Evolutionary conservation across 1,140 invertebrate species (phyloP).

Genomic region (Dinoponera quadriceps): DNA sequence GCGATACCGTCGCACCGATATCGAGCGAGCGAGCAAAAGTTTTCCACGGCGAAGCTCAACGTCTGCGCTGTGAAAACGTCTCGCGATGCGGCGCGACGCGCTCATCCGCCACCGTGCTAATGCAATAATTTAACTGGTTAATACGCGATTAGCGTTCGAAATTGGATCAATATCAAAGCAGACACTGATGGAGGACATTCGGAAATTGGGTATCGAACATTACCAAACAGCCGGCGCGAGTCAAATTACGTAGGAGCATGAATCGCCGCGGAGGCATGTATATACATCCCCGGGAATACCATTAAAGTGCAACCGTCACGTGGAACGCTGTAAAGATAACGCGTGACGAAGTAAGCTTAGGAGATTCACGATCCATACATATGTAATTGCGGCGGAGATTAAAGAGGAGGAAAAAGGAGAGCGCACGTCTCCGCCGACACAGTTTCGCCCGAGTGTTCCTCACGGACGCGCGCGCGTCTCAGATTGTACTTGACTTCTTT

Average conservation of each 20-base stretch:
- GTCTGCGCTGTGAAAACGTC: conserved; percentile 17
- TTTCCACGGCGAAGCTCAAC: neutral
- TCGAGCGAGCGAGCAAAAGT: neutral
- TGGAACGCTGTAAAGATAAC: neutral
- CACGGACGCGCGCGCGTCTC: neutral
- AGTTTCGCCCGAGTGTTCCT: neutral
- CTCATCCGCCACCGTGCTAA: conserved; percentile 37
- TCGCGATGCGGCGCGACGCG: neutral
- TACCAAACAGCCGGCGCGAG: conserved; percentile 46
- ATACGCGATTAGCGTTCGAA: conserved; percentile 51
- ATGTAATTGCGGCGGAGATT: neutral
- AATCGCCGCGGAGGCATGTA: conserved; percentile 43
- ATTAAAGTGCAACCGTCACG: conserved; percentile 28
- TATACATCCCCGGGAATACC: conserved; percentile 30
- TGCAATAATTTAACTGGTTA: conserved; percentile 57
- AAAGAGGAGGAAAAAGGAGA: neutral
- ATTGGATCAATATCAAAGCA: conserved; percentile 62
- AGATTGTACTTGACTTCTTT: conserved; percentile 4
- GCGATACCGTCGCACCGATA: neutral
- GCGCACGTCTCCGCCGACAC: neutral
- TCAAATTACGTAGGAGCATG: conserved; percentile 52
- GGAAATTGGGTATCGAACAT: conserved; percentile 61
- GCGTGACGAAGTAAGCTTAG: neutral
- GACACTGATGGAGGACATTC: conserved; percentile 57
- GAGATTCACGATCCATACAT: neutral